phyloP scores from a whole-genome alignment of 2,113 vertebrate species.

The Acanthisitta chloris region DNA sequence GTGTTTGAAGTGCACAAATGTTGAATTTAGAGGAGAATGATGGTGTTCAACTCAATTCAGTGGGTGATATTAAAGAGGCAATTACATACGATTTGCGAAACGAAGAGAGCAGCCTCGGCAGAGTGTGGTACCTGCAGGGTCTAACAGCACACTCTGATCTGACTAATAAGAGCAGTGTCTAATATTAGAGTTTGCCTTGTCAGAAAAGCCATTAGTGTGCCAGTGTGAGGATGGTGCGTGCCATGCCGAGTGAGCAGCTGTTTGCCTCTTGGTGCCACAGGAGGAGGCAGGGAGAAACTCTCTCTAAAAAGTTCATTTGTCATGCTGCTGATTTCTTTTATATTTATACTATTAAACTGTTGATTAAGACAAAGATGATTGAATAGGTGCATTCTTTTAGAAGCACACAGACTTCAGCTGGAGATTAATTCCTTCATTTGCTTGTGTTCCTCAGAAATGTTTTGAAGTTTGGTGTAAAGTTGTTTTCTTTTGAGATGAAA shows the following conservation, averaged over 20 bases:
- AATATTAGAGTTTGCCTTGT: not conserved
- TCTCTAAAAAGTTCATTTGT: not conserved
- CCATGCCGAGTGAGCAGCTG: not conserved
- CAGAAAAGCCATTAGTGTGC: not conserved
- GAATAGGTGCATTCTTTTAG: not conserved
- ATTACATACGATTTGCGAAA: slow-evolving; percentile 51
- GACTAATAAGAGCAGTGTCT: slow-evolving; percentile 13
- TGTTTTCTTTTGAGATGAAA: not conserved
- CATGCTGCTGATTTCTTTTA: not conserved
- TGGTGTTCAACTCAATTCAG: not conserved
- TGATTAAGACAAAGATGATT: not conserved
- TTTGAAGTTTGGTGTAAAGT: not conserved
- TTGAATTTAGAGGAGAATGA: slow-evolving; percentile 11
- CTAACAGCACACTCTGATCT: slow-evolving; percentile 12
- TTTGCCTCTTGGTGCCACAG: not conserved
- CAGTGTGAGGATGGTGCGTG: not conserved
- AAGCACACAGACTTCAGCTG: not conserved
- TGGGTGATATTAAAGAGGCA: slow-evolving; percentile 29
- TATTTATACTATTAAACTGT: not conserved
- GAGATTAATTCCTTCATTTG: not conserved
- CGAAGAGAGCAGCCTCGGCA: not conserved
- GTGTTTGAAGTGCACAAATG: not conserved
- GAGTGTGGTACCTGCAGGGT: slow-evolving; percentile 11
- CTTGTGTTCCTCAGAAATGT: not conserved
- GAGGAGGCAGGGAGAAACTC: not conserved